These are phyloP conservation scores for Peucedramus taeniatus DNA, from an alignment of 2,113 vertebrate species.

Conservation along the genomic window DNA sequence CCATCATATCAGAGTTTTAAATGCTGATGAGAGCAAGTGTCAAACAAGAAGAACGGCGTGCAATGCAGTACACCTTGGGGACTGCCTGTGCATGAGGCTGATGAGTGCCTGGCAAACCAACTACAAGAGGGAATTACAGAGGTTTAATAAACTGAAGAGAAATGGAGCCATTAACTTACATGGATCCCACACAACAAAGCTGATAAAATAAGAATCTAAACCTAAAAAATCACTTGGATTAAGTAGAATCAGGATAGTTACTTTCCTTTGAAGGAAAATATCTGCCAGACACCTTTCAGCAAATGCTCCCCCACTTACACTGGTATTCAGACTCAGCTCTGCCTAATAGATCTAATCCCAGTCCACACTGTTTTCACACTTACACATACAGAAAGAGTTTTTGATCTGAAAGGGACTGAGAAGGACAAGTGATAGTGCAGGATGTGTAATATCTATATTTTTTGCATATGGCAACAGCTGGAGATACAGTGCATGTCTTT, in stretches of 20 bases:
- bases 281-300: not conserved
- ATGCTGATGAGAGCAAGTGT: constrained; percentile 33
- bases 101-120: not conserved
- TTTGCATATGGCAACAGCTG: not conserved
- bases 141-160: not conserved
- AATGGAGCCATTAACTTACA: not conserved
- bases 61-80: not conserved
- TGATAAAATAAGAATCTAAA: not conserved
- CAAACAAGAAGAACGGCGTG: not conserved
- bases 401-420: rapidly evolving
- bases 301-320: not conserved
- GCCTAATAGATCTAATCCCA: not conserved
- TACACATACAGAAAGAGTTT: not conserved
- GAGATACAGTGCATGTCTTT: not conserved
- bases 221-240: not conserved
- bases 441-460: rapidly evolving
- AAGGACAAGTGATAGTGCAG: not conserved
- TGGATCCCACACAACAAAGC: not conserved
- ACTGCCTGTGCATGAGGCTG: not conserved
- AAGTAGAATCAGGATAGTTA: not conserved
- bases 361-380: not conserved
- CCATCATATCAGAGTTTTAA: not conserved
- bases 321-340: not conserved
- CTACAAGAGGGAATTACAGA: not conserved
- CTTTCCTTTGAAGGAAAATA: not conserved